Evolutionary conservation across 2,888 invertebrate species (phyloP), one percentile per base, ranked within the genome.

Genomic region (Stictocephala bisonia): DNA sequence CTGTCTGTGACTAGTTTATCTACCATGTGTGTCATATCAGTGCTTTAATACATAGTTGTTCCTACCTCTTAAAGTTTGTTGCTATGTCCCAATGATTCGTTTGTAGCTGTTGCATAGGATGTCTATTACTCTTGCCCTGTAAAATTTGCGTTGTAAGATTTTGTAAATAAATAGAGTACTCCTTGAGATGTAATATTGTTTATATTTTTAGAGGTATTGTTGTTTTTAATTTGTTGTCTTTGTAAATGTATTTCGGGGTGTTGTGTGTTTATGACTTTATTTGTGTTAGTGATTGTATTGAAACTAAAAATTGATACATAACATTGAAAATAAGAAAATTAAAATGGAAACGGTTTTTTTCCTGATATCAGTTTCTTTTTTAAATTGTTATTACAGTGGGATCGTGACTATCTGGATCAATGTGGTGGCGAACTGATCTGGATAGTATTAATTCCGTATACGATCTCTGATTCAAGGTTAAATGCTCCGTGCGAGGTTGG

Each of bases 141-240:
- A 84, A 83, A 85, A 83, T 84, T 81, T 85, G 80, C 83, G 84
- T 84, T 82, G 84, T 84, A 84, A 84, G 82, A 84, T 84, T 84
- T 84, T 85, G 84, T 84, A 84, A 81, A 84, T 84, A 84, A 81
- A 81, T 82, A 82, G 44, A 15, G 20, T 41, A 64, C 41, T 22
- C 27, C 44, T 20, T 64, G 44, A 27, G 44, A 35, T 41, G 44
- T 41, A 64, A 40, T 64, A 41, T 64, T 26, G 27, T 64, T 64
- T 44, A 64, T 64, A 64, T 64, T 64, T 64, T 64, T 60, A 40
- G 60, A 60, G 31, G n/a, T 60, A 22, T 60, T 60, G 35, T 35
- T 60, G 40, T 60, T 31, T 35, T 35, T 22, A 35, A 35, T 3
- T 20, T 60, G 31, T 35, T 35, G 40, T 60, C 60, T 60, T 11